phyloP scores from a whole-genome alignment of 1,140 invertebrate genomes.

The Agrypnia vestita region DNA sequence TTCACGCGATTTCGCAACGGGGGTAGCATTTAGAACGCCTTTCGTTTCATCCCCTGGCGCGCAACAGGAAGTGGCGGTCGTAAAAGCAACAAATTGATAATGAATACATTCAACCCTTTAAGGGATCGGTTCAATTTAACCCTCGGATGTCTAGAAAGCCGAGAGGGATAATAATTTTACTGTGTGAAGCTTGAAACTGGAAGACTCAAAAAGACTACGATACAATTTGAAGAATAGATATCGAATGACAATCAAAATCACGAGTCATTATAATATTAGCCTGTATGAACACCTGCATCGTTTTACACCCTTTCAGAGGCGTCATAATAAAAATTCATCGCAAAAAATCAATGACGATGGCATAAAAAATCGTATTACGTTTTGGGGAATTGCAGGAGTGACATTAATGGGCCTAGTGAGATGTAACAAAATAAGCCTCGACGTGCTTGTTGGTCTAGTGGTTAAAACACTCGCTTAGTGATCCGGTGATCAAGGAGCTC shows the following conservation, averaged over 20 bases:
- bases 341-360: no score
- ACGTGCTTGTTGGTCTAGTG: no score
- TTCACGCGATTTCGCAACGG: conserved; percentile 33
- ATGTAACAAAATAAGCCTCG: no score
- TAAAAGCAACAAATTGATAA: conserved; percentile 57
- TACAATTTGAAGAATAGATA: conserved; percentile 50
- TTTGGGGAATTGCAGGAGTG: no score
- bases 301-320: not conserved
- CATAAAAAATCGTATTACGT: no score
- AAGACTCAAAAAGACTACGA: conserved; percentile 16
- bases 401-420: no score
- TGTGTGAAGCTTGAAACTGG: conserved; percentile 43
- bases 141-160: conserved; percentile 24
- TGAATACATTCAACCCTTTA: conserved; percentile 55
- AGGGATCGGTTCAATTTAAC: conserved; percentile 25
- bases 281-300: conserved; percentile 39
- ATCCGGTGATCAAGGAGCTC: no score
- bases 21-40: not conserved
- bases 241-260: conserved; percentile 53
- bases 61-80: conserved; percentile 41
- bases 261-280: conserved; percentile 13
- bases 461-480: no score
- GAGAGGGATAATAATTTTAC: conserved; percentile 29
- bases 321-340: no score
- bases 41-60: not conserved